Percentiles rank a stretch among this genome's conserved stretches.
These are phyloP conservation scores for Coluber constrictor DNA, from an alignment of 2,797 vertebrate genomes.

Conservation along the genomic window DNA sequence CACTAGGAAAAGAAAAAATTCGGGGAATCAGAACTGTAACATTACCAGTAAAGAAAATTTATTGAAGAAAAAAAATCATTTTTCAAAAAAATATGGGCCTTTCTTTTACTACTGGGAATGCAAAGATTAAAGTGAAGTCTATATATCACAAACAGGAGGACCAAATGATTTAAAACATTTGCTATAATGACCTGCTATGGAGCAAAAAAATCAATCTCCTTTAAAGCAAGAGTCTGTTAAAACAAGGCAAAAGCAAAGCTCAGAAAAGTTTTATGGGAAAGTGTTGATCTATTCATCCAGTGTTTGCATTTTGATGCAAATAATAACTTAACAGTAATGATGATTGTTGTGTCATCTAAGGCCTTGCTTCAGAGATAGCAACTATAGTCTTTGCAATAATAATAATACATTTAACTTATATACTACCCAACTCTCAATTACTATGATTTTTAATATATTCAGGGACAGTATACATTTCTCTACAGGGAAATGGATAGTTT, in stretches of 20 bases:
- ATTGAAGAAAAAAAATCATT: conserved; percentile 63
- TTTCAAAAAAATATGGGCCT: conserved; percentile 70
- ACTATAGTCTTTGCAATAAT: not conserved
- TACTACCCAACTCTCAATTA: not conserved
- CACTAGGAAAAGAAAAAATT: conserved; percentile 30
- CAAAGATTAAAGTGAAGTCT: conserved; percentile 74
- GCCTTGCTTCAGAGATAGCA: not conserved
- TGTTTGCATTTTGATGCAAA: conserved; percentile 26
- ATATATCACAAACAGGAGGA: conserved; percentile 72
- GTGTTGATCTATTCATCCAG: conserved; percentile 20
- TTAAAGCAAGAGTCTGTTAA: conserved; percentile 69
- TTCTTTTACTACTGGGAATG: conserved; percentile 68
- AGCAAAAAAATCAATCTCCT: conserved; percentile 73
- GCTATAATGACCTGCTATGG: conserved; percentile 71
- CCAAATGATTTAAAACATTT: conserved; percentile 72
- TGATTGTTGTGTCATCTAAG: not conserved
- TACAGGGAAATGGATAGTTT: not conserved
- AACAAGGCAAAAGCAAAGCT: conserved; percentile 47
- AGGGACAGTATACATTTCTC: not conserved
- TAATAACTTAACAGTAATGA: conserved; percentile 19
- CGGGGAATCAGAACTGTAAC: conserved; percentile 45
- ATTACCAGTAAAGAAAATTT: conserved; percentile 54
- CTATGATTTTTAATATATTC: not conserved
- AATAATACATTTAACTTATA: not conserved
- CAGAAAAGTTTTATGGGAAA: conserved; percentile 39